phyloP scores from a whole-genome alignment of 2,797 vertebrate species.

The Sarcoramphus papa region DNA sequence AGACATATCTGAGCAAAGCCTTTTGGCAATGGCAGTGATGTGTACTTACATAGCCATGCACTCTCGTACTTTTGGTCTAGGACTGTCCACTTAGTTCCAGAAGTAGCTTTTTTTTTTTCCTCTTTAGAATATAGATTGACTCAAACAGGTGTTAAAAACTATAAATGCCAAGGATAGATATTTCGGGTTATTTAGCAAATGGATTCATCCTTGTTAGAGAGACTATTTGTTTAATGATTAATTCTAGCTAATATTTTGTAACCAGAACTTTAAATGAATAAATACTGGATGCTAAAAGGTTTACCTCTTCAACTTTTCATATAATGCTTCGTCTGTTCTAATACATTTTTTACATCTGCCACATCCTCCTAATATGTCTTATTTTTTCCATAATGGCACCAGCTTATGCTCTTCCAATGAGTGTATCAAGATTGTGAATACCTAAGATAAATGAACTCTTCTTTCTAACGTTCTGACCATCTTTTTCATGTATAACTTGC shows the following conservation, averaged over 20 bases:
- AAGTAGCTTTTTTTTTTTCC: background rate
- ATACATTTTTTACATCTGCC: background rate
- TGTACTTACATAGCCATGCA: background rate
- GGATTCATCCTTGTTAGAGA: background rate
- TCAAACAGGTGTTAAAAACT: background rate
- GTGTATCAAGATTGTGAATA: background rate
- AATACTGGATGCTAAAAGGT: background rate
- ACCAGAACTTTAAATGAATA: background rate
- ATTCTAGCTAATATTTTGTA: background rate
- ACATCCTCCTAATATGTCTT: background rate
- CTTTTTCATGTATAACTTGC: background rate
- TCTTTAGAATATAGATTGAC: background rate
- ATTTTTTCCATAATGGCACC: background rate
- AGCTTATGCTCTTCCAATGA: background rate
- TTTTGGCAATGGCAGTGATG: background rate
- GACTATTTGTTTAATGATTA: background rate
- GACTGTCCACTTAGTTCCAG: background rate
- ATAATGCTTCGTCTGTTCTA: background rate
- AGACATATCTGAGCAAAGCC: background rate
- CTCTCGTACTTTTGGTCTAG: background rate
- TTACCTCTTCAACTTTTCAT: background rate
- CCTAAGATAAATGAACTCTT: too few species aligned
- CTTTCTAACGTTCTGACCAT: background rate
- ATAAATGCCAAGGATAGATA: background rate
- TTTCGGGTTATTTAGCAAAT: background rate